Evolutionary conservation across 2,113 vertebrate genomes (phyloP).

Genomic region (Ia io): DNA sequence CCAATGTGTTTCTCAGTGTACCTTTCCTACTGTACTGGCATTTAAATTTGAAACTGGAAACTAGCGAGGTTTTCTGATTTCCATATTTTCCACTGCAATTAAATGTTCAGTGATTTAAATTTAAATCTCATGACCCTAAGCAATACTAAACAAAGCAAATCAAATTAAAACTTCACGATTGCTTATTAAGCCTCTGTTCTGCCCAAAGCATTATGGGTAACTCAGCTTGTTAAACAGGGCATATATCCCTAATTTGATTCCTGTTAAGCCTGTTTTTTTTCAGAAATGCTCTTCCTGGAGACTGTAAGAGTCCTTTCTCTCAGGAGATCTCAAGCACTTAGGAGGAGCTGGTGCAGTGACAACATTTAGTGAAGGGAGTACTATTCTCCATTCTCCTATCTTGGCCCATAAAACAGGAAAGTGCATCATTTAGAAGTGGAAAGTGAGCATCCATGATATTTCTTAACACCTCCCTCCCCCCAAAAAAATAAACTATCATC

Average conservation of each 20-base stretch:
- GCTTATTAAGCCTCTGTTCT: background rate
- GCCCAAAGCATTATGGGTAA: background rate
- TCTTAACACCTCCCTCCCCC: background rate
- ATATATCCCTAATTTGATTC: background rate
- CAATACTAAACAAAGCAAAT: background rate
- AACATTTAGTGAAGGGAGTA: background rate
- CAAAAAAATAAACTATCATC: background rate
- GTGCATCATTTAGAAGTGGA: background rate
- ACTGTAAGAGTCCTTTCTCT: background rate
- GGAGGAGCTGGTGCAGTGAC: background rate
- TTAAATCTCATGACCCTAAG: background rate
- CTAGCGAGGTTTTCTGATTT: background rate
- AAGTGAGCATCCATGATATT: background rate
- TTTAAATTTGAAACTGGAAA: background rate
- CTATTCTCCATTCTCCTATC: background rate
- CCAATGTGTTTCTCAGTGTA: background rate
- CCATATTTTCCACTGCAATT: background rate
- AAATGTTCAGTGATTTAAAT: conserved; percentile 4
- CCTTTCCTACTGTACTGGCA: background rate
- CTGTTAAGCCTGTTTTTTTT: background rate
- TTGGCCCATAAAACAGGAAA: background rate
- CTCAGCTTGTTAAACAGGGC: background rate
- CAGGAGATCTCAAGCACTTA: background rate
- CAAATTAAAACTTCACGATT: background rate
- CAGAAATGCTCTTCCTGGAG: background rate